These are phyloP conservation scores for Ellobius talpinus DNA, from an alignment of 2,113 vertebrate species.

Conservation along the genomic window DNA sequence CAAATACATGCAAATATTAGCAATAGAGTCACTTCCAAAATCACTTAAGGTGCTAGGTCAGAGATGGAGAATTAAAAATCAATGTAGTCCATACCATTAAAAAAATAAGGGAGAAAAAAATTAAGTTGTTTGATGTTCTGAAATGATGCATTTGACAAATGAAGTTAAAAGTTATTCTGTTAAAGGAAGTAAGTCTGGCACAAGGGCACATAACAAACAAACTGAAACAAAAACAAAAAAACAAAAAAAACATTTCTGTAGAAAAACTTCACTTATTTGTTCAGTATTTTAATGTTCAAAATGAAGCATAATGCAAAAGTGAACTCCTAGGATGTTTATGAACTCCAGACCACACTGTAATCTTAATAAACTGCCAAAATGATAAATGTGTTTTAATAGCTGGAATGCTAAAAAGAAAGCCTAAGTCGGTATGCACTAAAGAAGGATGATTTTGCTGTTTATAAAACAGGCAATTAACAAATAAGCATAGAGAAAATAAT, in stretches of 20 bases:
- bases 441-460: neutral
- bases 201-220: neutral
- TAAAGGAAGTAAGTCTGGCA: neutral
- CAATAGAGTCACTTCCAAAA: neutral
- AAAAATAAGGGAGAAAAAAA: neutral
- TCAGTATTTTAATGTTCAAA: neutral
- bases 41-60: neutral
- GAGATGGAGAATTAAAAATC: neutral
- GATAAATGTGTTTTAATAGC: conserved; percentile 19
- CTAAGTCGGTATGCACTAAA: neutral
- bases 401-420: neutral
- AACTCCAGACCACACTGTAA: neutral
- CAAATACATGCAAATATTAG: neutral
- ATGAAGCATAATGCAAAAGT: neutral
- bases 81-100: neutral
- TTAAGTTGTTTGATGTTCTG: neutral
- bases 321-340: neutral
- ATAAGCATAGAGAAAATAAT: neutral
- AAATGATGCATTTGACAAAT: neutral
- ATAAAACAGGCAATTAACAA: conserved; percentile 9
- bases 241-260: neutral
- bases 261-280: neutral
- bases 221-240: neutral
- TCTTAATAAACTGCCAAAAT: conserved; percentile 36
- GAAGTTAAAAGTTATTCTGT: neutral